Conservation (phyloP, 2,888 invertebrate species). For the Phania funesta region DNA sequence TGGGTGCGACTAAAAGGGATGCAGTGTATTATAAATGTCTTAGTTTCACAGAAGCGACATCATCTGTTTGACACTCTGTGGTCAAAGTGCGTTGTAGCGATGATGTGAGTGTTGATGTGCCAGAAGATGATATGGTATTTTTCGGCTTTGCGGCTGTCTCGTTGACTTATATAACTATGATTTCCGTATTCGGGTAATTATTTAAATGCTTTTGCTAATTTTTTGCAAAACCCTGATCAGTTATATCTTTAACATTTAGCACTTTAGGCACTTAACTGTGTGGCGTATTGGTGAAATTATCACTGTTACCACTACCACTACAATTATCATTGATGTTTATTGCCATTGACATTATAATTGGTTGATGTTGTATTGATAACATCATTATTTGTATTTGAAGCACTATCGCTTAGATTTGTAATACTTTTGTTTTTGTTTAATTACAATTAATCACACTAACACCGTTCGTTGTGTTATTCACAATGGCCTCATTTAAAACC, state of each 20-base stretch:
- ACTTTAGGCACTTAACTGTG: slow-evolving; percentile 72
- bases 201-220: slow-evolving; percentile 54
- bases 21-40: slow-evolving; percentile 73
- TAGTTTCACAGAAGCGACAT: slow-evolving; percentile 75
- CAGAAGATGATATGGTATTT: slow-evolving; percentile 14
- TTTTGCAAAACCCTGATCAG: slow-evolving; percentile 64
- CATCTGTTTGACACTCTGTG: slow-evolving; percentile 89
- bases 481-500: slow-evolving; percentile 72
- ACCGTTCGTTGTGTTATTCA: slow-evolving; percentile 71
- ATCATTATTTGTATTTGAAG: slow-evolving; percentile 62
- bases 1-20: slow-evolving; percentile 69
- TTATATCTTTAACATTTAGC: slow-evolving; percentile 65
- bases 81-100: slow-evolving; percentile 83
- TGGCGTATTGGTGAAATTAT: slow-evolving; percentile 6
- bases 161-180: slow-evolving; percentile 76
- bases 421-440: slow-evolving; percentile 69
- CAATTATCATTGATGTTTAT: slow-evolving; percentile 69
- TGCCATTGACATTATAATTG: slow-evolving; percentile 63
- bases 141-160: slow-evolving; percentile 14
- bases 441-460: slow-evolving; percentile 79
- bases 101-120: slow-evolving; percentile 47
- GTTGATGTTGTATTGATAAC: neutral
- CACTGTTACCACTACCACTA: slow-evolving; percentile 60
- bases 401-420: slow-evolving; percentile 65
- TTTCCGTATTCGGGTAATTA: slow-evolving; percentile 69